A percentile compares a stretch with the other conserved stretches of the same genome.
Evolutionary conservation across 2,888 invertebrate genomes (phyloP).

Genomic region (Cactoblastis cactorum): DNA sequence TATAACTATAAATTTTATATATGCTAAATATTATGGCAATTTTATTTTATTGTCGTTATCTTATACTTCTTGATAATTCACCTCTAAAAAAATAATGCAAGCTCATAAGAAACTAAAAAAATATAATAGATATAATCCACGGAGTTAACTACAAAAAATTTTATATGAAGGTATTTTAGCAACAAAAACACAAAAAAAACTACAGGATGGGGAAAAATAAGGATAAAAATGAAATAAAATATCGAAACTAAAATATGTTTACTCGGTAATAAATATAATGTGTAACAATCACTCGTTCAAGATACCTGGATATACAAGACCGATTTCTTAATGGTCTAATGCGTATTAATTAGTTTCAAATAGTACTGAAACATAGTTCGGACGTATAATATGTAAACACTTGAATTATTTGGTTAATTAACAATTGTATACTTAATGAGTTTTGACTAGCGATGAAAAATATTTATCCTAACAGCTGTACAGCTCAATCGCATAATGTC

Average conservation of each 20-base stretch:
- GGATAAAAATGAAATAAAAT: slow-evolving; percentile 40
- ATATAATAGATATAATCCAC: too few relatives aligned
- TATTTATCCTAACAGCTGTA: too few relatives aligned
- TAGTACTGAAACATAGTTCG: slow-evolving; percentile 25
- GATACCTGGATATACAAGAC: slow-evolving; percentile 19
- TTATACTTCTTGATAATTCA: too few relatives aligned
- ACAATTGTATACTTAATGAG: not conserved
- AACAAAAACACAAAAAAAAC: too few relatives aligned
- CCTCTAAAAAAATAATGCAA: too few relatives aligned
- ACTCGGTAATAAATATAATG: slow-evolving; percentile 59
- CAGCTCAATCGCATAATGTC: too few relatives aligned
- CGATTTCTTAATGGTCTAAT: slow-evolving; percentile 2
- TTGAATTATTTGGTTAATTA: slow-evolving; percentile 34
- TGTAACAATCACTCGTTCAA: slow-evolving; percentile 32
- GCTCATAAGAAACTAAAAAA: too few relatives aligned
- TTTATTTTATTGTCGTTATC: too few relatives aligned
- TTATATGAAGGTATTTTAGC: too few relatives aligned
- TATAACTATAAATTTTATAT: too few relatives aligned
- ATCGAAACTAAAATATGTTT: slow-evolving; percentile 48
- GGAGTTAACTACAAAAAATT: not conserved
- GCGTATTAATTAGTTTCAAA: slow-evolving; percentile 14
- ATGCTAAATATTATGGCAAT: too few relatives aligned
- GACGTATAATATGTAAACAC: slow-evolving; percentile 15
- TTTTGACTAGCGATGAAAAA: not conserved
- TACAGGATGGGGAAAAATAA: slow-evolving; percentile 7